Evolutionary conservation across 2,797 vertebrate genomes (phyloP).

Genomic region (Lacerta agilis): DNA sequence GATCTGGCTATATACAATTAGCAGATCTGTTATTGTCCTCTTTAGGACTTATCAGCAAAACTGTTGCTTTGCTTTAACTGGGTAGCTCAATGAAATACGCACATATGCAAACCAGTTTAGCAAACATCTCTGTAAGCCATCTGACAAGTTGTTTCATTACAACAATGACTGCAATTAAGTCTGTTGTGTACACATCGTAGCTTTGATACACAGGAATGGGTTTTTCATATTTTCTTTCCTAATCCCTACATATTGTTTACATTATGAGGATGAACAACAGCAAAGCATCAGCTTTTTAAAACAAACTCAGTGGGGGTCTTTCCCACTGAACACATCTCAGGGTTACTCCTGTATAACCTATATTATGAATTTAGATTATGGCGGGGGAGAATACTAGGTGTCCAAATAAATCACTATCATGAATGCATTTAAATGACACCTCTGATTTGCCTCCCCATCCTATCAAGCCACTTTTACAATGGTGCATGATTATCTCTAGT

Average conservation of each 20-base stretch:
- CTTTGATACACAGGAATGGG: slow-evolving; percentile 66
- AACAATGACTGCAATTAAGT: slow-evolving; percentile 43
- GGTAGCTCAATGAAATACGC: slow-evolving; percentile 25
- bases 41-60: slow-evolving; percentile 64
- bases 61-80: slow-evolving; percentile 62
- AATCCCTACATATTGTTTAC: slow-evolving; percentile 61
- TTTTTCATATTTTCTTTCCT: slow-evolving; percentile 49
- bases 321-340: slow-evolving; percentile 64
- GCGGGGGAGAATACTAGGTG: slow-evolving; percentile 63
- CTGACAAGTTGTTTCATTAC: slow-evolving; percentile 67
- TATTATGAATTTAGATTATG: slow-evolving; percentile 53
- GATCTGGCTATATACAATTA: slow-evolving; percentile 66
- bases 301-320: slow-evolving; percentile 39
- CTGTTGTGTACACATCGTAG: slow-evolving; percentile 73
- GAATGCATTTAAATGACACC: slow-evolving; percentile 52
- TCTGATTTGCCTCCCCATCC: slow-evolving; percentile 41
- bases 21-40: slow-evolving; percentile 53
- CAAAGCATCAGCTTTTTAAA: slow-evolving; percentile 24
- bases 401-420: slow-evolving; percentile 64
- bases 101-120: slow-evolving; percentile 71
- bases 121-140: slow-evolving; percentile 75
- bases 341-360: slow-evolving; percentile 54
- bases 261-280: slow-evolving; percentile 60
- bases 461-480: slow-evolving; percentile 30
- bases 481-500: slow-evolving; percentile 31